A percentile compares a stretch with the other conserved stretches of the same genome.
These are phyloP conservation scores for Chloroclystis v-ata DNA, from an alignment of 2,888 invertebrate genomes.

Conservation along the genomic window DNA sequence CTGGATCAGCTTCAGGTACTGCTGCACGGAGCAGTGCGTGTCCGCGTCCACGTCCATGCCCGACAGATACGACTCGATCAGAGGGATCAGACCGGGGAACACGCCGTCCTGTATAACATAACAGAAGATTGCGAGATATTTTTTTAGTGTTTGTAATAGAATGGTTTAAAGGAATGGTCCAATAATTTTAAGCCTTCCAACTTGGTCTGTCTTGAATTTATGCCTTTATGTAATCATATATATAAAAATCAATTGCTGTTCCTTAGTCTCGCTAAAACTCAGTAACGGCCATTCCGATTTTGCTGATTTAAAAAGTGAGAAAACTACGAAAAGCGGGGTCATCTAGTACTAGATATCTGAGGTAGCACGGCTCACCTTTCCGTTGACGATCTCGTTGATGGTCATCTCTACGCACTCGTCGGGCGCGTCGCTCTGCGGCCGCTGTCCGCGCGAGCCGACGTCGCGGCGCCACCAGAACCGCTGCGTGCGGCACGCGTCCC, in stretches of 20 bases:
- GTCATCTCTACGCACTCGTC: conserved; percentile 86
- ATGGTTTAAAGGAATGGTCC: no score
- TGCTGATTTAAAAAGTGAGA: no score
- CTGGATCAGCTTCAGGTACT: conserved; percentile 95
- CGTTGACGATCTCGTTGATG: conserved; percentile 98
- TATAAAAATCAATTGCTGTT: no score
- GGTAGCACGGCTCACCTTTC: conserved; percentile 87
- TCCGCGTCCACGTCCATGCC: conserved; percentile 99
- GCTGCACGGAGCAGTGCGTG: conserved; percentile 97
- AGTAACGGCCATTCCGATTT: no score
- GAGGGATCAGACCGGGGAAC: conserved; percentile 96
- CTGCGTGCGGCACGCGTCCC: conserved; percentile 88
- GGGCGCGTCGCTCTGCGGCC: conserved; percentile 34
- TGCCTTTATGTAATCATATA: no score
- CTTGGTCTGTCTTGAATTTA: no score
- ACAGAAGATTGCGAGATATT: not conserved
- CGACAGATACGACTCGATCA: conserved; percentile 95
- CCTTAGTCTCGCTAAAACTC: no score
- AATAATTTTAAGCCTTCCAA: no score
- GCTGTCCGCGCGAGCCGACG: conserved; percentile 71
- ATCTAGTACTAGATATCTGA: not conserved
- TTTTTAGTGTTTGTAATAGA: no score
- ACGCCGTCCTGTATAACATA: conserved; percentile 82
- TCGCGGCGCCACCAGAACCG: conserved; percentile 97
- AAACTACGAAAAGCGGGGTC: no score